Conservation (phyloP, 2,113 vertebrate genomes). For the Dendrocopos noguchii region DNA sequence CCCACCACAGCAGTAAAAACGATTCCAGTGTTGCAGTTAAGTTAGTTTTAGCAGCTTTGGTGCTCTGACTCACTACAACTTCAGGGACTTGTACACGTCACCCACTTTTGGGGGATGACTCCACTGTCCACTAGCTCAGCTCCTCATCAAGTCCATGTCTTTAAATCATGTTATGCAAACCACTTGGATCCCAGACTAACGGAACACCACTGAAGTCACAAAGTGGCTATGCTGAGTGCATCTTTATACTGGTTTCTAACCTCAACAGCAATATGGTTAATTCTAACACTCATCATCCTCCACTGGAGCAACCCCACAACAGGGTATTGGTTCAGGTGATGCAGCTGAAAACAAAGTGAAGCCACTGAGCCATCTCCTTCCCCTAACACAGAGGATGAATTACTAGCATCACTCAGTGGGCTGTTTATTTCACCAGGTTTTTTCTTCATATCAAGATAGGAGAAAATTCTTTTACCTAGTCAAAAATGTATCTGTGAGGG, state of each 20-base stretch:
- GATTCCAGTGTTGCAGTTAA: neutral
- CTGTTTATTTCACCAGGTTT: neutral
- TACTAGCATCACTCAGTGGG: neutral
- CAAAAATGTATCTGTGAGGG: neutral
- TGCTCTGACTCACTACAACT: neutral
- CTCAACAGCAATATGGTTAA: neutral
- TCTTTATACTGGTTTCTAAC: neutral
- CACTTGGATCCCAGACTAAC: neutral
- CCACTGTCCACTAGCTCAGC: neutral
- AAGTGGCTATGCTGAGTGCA: neutral
- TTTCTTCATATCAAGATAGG: neutral
- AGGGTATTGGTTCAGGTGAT: neutral
- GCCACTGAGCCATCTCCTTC: neutral
- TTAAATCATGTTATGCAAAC: neutral
- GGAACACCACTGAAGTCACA: neutral
- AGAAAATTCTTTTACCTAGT: neutral
- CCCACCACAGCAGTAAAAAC: neutral
- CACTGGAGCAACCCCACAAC: neutral
- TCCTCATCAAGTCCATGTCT: neutral
- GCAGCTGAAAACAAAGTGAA: slow-evolving; percentile 48
- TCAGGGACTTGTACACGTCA: neutral
- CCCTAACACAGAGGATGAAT: neutral
- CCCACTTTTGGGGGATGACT: neutral
- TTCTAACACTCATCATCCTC: neutral
- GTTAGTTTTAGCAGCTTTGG: neutral